Evolutionary conservation across 92 coral and sea anemone species (phyloP).

Genomic region (Virgularia gustaviana): DNA sequence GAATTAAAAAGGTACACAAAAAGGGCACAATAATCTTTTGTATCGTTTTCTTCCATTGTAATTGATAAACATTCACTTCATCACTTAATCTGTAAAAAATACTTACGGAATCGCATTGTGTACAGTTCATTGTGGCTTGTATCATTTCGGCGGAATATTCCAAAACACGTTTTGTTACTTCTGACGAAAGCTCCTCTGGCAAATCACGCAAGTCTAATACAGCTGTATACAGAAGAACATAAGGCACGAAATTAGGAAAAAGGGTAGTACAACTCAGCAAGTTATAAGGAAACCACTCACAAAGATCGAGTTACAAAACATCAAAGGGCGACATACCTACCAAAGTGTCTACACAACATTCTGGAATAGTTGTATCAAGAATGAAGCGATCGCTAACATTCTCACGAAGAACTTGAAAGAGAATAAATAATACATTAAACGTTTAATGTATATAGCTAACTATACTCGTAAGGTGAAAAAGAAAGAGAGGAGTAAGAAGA

Average conservation of each 20-base stretch:
- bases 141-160: constrained; percentile 20
- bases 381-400: constrained; percentile 1
- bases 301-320: not conserved
- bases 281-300: not conserved
- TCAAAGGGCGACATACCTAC: constrained; percentile 2
- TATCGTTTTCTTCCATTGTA: too few relatives aligned
- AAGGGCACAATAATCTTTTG: too few relatives aligned
- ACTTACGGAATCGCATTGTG: constrained; percentile 3
- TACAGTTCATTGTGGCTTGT: not conserved
- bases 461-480: too few relatives aligned
- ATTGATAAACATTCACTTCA: not conserved
- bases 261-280: too few relatives aligned
- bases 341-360: constrained; percentile 28
- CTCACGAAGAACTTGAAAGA: constrained; percentile 2
- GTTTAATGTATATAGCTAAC: too few relatives aligned
- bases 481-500: too few relatives aligned
- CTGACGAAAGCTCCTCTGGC: too few relatives aligned
- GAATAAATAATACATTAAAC: too few relatives aligned
- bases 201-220: too few relatives aligned
- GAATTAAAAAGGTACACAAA: not conserved
- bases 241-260: too few relatives aligned
- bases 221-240: too few relatives aligned
- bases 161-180: not conserved
- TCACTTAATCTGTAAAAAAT: not conserved
- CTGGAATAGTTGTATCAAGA: constrained; percentile 24